Evolutionary conservation across 1,140 invertebrate genomes (phyloP).

Genomic region (Stegodyphus mimosarum): DNA sequence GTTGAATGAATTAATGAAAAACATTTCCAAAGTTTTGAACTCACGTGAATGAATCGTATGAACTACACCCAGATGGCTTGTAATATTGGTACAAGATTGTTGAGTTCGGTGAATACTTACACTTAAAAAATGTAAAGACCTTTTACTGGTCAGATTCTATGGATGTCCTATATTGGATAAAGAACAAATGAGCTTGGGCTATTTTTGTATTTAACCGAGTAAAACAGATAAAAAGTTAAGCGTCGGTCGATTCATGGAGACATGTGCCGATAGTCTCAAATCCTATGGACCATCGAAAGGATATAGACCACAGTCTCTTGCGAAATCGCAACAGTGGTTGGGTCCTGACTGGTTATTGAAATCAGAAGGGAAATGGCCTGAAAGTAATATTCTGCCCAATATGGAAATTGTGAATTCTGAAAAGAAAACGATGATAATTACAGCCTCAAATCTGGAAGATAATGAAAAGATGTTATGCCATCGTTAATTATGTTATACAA

Average conservation of each 20-base stretch:
- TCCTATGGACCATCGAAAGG: not conserved
- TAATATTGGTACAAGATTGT: not conserved
- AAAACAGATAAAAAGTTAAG: not conserved
- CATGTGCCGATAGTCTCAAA: not conserved
- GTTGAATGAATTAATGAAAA: too few species aligned
- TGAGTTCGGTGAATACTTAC: not conserved
- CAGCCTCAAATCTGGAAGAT: not conserved
- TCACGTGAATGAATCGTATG: too few species aligned
- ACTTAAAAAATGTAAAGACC: not conserved
- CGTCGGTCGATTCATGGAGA: not conserved
- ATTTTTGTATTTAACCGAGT: not conserved
- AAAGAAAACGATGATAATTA: constrained; percentile 7
- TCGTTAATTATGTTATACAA: not conserved
- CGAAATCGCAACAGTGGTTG: not conserved
- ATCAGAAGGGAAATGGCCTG: not conserved
- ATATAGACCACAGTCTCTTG: not conserved
- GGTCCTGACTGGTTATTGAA: not conserved
- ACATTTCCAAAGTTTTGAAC: too few species aligned
- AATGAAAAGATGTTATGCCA: not conserved
- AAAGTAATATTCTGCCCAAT: not conserved
- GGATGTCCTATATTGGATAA: too few species aligned
- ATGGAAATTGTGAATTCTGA: not conserved
- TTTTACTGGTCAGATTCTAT: not conserved
- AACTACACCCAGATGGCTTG: too few species aligned
- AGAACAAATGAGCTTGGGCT: too few species aligned